Evolutionary conservation across 2,888 invertebrate species (phyloP).

Genomic region (Orthosia incerta): DNA sequence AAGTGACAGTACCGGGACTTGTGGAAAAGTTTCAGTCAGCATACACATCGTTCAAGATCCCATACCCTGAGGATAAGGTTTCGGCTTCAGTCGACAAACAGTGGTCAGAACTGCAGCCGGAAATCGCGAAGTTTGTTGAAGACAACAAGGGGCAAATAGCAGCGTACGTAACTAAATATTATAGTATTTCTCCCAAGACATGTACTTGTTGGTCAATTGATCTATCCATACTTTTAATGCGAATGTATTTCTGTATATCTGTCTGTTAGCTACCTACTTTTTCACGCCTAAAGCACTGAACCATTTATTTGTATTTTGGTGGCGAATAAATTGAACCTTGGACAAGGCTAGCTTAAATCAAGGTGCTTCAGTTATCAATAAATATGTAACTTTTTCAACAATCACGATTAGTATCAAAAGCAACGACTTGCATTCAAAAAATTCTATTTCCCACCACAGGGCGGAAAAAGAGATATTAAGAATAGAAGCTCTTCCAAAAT

Average conservation of each 20-base stretch:
- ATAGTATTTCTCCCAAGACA: neutral
- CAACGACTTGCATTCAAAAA: neutral
- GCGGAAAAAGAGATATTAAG: slow-evolving; percentile 75
- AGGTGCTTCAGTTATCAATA: neutral
- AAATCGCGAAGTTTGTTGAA: slow-evolving; percentile 77
- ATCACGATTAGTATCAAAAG: neutral
- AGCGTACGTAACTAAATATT: slow-evolving; percentile 5
- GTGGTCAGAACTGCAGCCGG: slow-evolving; percentile 76
- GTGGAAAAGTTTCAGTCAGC: slow-evolving; percentile 80
- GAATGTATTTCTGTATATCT: too few relatives aligned
- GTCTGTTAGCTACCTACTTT: too few relatives aligned
- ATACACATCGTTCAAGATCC: slow-evolving; percentile 77
- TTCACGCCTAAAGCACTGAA: too few relatives aligned
- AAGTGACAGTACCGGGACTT: slow-evolving; percentile 76
- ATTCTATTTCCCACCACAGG: slow-evolving; percentile 62
- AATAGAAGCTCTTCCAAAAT: slow-evolving; percentile 79
- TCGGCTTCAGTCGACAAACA: slow-evolving; percentile 80
- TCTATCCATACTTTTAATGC: too few relatives aligned
- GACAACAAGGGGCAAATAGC: slow-evolving; percentile 75
- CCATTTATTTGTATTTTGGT: too few relatives aligned
- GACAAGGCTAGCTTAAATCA: neutral
- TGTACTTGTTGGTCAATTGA: neutral
- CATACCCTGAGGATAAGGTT: slow-evolving; percentile 79
- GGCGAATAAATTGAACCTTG: too few relatives aligned
- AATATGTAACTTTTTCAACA: neutral